Evolutionary conservation across 2,113 vertebrate genomes (phyloP).

Genomic region (Mustela lutreola): DNA sequence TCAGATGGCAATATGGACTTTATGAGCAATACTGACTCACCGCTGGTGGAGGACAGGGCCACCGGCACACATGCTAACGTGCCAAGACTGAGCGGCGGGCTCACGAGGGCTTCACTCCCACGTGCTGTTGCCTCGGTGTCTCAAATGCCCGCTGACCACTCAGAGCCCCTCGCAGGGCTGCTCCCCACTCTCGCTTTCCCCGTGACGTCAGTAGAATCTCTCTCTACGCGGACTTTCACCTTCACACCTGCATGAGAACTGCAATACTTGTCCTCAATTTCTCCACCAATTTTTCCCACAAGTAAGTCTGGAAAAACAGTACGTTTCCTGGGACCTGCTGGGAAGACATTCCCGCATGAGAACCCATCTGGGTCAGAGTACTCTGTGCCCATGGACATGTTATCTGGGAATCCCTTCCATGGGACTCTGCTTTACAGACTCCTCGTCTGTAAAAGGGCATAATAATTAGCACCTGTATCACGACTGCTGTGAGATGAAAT

Average conservation of each 20-base stretch:
- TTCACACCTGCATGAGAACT: background rate
- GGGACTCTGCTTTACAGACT: background rate
- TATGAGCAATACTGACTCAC: background rate
- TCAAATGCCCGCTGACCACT: fast-evolving
- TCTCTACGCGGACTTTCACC: background rate
- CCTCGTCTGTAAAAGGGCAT: background rate
- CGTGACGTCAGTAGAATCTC: background rate
- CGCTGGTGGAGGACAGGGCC: background rate
- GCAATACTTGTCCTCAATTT: background rate
- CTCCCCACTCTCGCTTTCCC: background rate
- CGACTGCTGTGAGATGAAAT: background rate
- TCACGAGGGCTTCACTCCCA: fast-evolving
- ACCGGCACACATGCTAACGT: fast-evolving
- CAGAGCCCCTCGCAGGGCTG: fast-evolving
- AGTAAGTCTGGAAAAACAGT: background rate
- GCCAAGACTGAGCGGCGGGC: background rate
- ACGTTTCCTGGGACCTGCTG: background rate
- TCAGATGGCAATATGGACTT: background rate
- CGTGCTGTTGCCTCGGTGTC: fast-evolving
- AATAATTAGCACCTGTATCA: background rate
- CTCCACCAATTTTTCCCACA: background rate
- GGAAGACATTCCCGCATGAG: background rate
- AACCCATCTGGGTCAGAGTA: background rate
- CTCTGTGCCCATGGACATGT: no score
- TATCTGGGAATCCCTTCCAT: background rate